These are phyloP conservation scores for Caenorhabditis panamensis DNA, from an alignment of 2,888 invertebrate genomes.

Conservation along the genomic window DNA sequence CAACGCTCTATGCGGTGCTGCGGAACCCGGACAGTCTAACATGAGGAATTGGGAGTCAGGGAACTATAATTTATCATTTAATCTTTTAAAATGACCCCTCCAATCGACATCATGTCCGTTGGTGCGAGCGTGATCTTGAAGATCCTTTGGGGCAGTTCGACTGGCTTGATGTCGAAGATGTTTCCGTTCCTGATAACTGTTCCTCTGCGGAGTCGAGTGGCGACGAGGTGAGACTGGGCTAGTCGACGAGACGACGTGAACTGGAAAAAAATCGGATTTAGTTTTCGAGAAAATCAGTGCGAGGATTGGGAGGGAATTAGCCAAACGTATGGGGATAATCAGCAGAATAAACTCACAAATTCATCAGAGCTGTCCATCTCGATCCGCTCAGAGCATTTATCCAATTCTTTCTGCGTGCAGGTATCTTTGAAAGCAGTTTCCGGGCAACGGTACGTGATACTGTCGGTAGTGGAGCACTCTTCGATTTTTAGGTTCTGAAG, in stretches of 20 bases:
- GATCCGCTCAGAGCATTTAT: conserved; percentile 39
- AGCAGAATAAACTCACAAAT: conserved; percentile 26
- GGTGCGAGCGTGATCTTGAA: conserved; percentile 32
- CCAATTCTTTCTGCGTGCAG: conserved; percentile 31
- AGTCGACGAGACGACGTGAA: conserved; percentile 42
- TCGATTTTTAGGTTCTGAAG: conserved; percentile 49
- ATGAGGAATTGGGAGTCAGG: neutral
- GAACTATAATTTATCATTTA: conserved; percentile 19
- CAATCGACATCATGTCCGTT: conserved; percentile 46
- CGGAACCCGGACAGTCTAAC: neutral
- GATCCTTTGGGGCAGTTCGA: conserved; percentile 27
- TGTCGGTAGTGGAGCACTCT: conserved; percentile 44
- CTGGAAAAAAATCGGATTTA: conserved; percentile 29
- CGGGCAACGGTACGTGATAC: conserved; percentile 29
- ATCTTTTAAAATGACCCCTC: conserved; percentile 37
- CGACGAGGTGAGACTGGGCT: conserved; percentile 24
- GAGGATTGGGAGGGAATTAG: too few relatives aligned
- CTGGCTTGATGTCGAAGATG: conserved; percentile 49
- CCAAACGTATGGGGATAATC: too few relatives aligned
- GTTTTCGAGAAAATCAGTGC: neutral
- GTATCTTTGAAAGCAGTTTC: conserved; percentile 23
- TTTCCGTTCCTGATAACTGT: conserved; percentile 47
- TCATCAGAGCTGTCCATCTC: conserved; percentile 33
- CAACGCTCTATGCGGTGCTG: too few relatives aligned
- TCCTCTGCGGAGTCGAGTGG: conserved; percentile 25